phyloP scores from a whole-genome alignment of 1,140 invertebrate genomes.

The Solen grandis region DNA sequence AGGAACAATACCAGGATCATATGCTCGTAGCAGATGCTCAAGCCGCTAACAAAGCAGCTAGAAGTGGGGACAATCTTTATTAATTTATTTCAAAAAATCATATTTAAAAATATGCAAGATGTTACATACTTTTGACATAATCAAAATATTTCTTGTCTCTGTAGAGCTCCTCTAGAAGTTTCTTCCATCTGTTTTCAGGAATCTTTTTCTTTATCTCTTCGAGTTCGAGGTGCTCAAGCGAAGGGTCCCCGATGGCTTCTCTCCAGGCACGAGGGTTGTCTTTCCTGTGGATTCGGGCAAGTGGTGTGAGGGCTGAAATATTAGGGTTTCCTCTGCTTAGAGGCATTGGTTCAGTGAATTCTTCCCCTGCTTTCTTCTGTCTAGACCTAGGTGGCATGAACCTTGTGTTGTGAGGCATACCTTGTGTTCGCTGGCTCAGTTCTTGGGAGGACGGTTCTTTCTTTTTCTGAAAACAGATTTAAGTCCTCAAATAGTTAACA shows the following conservation, averaged over 20 bases:
- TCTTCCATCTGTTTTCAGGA: conserved; percentile 65
- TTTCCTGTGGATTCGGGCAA: conserved; percentile 58
- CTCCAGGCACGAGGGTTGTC: conserved; percentile 54
- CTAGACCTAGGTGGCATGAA: conserved; percentile 37
- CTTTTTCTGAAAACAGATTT: conserved; percentile 43
- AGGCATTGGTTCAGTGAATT: conserved; percentile 48
- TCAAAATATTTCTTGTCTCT: conserved; percentile 72
- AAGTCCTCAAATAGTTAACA: too few species aligned
- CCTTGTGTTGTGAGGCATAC: conserved; percentile 50
- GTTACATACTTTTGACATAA: conserved; percentile 64
- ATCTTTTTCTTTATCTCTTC: conserved; percentile 47
- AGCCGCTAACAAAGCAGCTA: not conserved
- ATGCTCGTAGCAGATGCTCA: too few species aligned
- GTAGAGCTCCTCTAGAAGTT: conserved; percentile 69
- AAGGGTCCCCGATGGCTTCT: conserved; percentile 56
- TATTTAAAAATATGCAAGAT: not conserved
- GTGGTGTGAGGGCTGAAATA: conserved; percentile 52
- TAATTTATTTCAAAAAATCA: not conserved
- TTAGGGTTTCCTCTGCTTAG: conserved; percentile 51
- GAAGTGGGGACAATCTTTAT: not conserved
- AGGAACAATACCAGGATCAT: too few species aligned
- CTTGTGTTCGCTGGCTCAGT: conserved; percentile 33
- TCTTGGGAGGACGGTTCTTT: conserved; percentile 43
- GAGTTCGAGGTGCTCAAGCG: conserved; percentile 43
- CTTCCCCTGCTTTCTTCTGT: conserved; percentile 15